Conservation (phyloP, 2,113 vertebrate genomes). For the Toxostoma redivivum region DNA sequence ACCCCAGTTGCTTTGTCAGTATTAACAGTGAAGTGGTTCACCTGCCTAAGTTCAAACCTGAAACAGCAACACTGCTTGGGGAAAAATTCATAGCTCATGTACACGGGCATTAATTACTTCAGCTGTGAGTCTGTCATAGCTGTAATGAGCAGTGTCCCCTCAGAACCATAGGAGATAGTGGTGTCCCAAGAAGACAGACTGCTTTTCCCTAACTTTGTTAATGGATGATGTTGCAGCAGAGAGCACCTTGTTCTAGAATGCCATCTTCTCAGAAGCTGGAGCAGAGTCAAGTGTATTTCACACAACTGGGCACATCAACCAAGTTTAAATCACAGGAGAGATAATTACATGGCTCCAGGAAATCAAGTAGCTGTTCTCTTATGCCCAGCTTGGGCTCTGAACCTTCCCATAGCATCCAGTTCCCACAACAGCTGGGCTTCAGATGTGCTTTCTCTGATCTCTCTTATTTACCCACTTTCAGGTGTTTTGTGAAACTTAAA, state of each 20-base stretch:
- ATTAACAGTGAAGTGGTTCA: neutral
- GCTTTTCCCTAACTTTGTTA: neutral
- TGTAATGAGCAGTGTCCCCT: neutral
- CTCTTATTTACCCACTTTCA: neutral
- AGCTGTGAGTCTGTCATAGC: neutral
- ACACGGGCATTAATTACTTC: neutral
- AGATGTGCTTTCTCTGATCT: neutral
- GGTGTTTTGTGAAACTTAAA: neutral
- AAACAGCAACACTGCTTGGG: rapidly evolving
- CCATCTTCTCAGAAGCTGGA: neutral
- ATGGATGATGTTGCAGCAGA: neutral
- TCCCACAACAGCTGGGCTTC: neutral
- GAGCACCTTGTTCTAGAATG: neutral
- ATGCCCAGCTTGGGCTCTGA: neutral
- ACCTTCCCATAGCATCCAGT: neutral
- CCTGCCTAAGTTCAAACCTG: neutral
- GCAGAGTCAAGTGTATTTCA: neutral
- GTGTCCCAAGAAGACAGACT: neutral
- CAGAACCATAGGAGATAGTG: neutral
- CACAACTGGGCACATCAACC: neutral
- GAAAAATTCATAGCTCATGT: neutral
- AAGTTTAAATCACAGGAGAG: neutral
- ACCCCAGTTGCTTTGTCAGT: neutral
- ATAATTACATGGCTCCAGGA: neutral
- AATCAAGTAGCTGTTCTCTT: neutral